Evolutionary conservation across 2,888 invertebrate species (phyloP), one percentile per base, ranked within the genome.

Genomic region (Altica lythri): DNA sequence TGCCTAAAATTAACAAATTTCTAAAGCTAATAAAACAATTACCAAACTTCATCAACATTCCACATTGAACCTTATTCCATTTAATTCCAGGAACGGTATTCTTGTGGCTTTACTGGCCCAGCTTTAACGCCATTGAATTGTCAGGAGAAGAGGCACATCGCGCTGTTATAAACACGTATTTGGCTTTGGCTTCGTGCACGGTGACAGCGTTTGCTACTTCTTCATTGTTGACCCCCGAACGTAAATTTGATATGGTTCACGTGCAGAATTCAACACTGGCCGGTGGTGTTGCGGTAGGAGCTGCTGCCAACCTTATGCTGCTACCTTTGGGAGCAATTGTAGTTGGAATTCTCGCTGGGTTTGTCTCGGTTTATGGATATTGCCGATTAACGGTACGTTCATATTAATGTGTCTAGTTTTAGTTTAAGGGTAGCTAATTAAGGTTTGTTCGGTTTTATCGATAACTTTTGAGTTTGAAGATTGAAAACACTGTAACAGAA

Each of bases 21-120:
- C n/a, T n/a, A n/a, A n/a, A n/a, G n/a, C n/a, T n/a, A n/a, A 34
- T 13, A 12, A 8, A 34, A 34, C 34, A 10, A 12, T 2, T 12
- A 10, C 12, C 2, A 12, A 34, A 8, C 17, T 10, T 4, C n/a
- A 38, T 38, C 9, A 4, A 3, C 19, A 17, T 10, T 6, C 14
- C 3, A 4, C 8, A 25, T 6, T 25, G 5, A 25, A 25, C 25
- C 25, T 5, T 25, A 6, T 6, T 8, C 5, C 25, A 25, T 35
- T 30, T 25, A 22, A 27, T 73, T 74, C 8, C 72, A 92, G 93
- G 96, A 50, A 92, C 95, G 1, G 77, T 95, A 48, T 96, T 97
- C 76, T 80, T 98, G 37, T 97, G 95, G 95, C 81, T 96, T 52
- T 97, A 91, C 78, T 97, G 96, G 96, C 97, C 97, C 0, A 94